These are phyloP conservation scores for Synanthedon vespiformis DNA, from an alignment of 2,888 invertebrate species.

Conservation along the genomic window DNA sequence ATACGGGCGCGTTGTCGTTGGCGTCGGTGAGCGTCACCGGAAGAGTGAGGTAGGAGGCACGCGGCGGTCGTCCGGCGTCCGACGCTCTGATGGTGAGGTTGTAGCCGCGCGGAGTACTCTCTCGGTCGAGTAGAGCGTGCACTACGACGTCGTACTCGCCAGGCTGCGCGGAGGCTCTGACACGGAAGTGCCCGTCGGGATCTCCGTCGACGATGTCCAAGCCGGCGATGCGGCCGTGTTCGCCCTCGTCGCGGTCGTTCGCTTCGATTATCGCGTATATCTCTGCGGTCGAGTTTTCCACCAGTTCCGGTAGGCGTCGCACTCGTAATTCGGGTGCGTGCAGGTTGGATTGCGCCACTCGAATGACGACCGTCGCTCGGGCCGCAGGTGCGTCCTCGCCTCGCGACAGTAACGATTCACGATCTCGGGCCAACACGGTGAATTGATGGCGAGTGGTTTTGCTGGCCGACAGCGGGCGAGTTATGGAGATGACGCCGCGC, in stretches of 20 bases:
- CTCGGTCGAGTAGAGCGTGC: slow-evolving; percentile 81
- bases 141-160: slow-evolving; percentile 86
- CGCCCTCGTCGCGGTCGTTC: slow-evolving; percentile 84
- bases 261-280: slow-evolving; percentile 92
- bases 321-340: slow-evolving; percentile 87
- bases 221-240: slow-evolving; percentile 84
- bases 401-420: slow-evolving; percentile 75
- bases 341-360: slow-evolving; percentile 86
- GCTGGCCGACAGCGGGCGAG: slow-evolving; percentile 79
- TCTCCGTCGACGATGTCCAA: slow-evolving; percentile 91
- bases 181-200: slow-evolving; percentile 88
- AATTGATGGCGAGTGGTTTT: slow-evolving; percentile 80
- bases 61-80: slow-evolving; percentile 85
- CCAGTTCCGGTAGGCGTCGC: slow-evolving; percentile 81
- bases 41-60: slow-evolving; percentile 82
- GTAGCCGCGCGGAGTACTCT: slow-evolving; percentile 83
- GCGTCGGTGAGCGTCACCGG: slow-evolving; percentile 84
- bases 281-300: slow-evolving; percentile 84
- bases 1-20: slow-evolving; percentile 89
- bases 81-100: slow-evolving; percentile 87
- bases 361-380: slow-evolving; percentile 80
- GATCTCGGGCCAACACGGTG: slow-evolving; percentile 86
- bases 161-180: slow-evolving; percentile 71
- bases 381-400: slow-evolving; percentile 75
- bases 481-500: slow-evolving; percentile 87